Percentiles rank a stretch among this genome's conserved stretches.
Evolutionary conservation across 2,113 vertebrate species (phyloP).

Genomic region (Sylvia atricapilla): DNA sequence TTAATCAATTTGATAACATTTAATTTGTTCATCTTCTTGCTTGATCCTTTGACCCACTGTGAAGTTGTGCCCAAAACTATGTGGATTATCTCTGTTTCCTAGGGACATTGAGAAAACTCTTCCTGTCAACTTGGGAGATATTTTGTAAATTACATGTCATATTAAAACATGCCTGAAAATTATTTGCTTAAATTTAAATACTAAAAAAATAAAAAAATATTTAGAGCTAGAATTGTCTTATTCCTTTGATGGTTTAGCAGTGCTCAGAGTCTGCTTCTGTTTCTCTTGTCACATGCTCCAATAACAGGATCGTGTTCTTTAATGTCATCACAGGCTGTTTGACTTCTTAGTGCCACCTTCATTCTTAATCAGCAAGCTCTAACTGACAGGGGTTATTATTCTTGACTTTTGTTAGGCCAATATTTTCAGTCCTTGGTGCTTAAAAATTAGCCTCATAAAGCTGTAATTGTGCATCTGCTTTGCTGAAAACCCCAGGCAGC

Average conservation of each 20-base stretch:
- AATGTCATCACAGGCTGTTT: neutral
- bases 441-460: conserved; percentile 14
- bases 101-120: neutral
- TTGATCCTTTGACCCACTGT: neutral
- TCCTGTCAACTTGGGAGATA: neutral
- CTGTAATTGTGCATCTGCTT: neutral
- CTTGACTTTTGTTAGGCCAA: conserved; percentile 23
- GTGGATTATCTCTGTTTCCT: neutral
- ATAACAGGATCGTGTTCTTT: conserved; percentile 28
- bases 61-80: neutral
- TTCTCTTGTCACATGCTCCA: neutral
- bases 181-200: neutral
- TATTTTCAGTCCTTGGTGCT: conserved; percentile 21
- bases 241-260: neutral
- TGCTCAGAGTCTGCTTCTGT: neutral
- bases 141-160: neutral
- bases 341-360: conserved; percentile 7
- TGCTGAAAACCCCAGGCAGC: neutral
- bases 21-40: neutral
- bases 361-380: neutral
- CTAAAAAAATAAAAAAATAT: neutral
- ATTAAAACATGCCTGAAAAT: neutral
- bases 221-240: neutral
- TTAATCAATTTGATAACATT: neutral
- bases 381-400: conserved; percentile 2